Conservation (phyloP, 2,113 vertebrate species). For the Ictalurus punctatus region DNA sequence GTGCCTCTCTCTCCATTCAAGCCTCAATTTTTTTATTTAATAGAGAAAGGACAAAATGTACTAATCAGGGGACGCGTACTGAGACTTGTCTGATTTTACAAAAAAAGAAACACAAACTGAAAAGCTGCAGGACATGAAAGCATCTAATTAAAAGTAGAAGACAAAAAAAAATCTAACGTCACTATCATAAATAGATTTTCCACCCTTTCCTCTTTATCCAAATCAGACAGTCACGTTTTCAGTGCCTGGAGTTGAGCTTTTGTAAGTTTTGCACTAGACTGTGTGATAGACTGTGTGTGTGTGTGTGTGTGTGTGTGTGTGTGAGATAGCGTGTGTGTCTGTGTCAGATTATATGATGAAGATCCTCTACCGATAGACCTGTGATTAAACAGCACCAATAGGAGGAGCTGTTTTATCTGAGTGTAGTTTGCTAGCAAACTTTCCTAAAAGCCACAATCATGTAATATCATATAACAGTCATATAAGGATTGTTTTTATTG, state of each 20-base stretch:
- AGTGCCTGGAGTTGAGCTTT: too few relatives aligned
- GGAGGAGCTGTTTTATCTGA: background rate
- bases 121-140: background rate
- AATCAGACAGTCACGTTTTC: too few relatives aligned
- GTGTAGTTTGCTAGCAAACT: too few relatives aligned
- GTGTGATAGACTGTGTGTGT: too few relatives aligned
- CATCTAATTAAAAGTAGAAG: background rate
- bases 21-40: background rate
- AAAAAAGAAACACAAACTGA: background rate
- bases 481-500: background rate
- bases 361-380: too few relatives aligned
- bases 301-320: too few relatives aligned
- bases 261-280: too few relatives aligned
- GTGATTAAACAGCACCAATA: background rate
- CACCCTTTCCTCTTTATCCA: too few relatives aligned
- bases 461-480: too few relatives aligned
- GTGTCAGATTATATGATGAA: too few relatives aligned
- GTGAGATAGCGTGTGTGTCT: too few relatives aligned
- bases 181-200: background rate
- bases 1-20: background rate
- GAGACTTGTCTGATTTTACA: background rate
- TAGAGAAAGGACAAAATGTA: constrained; percentile 29
- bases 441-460: background rate
- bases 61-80: background rate
- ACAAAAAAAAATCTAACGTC: background rate